Evolutionary conservation across 2,113 vertebrate genomes (phyloP), one percentile per base, ranked within the genome.

Genomic region (Plecotus auritus): DNA sequence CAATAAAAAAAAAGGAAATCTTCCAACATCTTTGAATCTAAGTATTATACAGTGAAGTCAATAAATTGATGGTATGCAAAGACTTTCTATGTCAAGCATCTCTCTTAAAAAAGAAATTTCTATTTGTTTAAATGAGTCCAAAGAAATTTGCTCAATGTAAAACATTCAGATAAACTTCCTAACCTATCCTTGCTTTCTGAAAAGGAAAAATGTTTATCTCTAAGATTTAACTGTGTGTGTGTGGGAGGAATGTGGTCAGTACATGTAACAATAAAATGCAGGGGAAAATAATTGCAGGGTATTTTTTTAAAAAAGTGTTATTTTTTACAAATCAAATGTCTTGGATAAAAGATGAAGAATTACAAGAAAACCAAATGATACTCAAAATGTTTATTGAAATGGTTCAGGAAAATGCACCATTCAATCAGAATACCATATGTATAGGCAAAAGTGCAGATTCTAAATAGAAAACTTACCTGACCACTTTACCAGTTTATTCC

Each of bases 341-440:
- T 93, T 92, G 23, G 49, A 42, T 42, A 28, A 76, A 94, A 96
- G 73, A 94, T 89, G 26, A 93, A 67, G 54, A 95, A 77, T 78
- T 88, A 74, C 61, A 88, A 90, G 49, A 56, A 91, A 88, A 85
- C 22, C 49, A 93, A 69, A 66, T 94, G 66, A 88, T 42, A 73
- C 14, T 26, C 9, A 45, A 64, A 85, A 90, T 49, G 23, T 86
- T 88, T 74, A 80, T 85, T 61, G 47, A 94, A 93, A 69, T 51
- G 51, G 22, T 37, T 91, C 72, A 85, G 77, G n/a, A 69, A 28
- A 64, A 42, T 32, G 22, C 18, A 61, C 14, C 76, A 37, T 59
- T 47, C 6, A 45, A 12, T 22, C 45, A 69, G 70, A 64, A 80
- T 59, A 59, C 13, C 77, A 59, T 10, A 56, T 9, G 32, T 64